Conservation (phyloP, 2,113 vertebrate genomes). For the Dicentrarchus labrax region DNA sequence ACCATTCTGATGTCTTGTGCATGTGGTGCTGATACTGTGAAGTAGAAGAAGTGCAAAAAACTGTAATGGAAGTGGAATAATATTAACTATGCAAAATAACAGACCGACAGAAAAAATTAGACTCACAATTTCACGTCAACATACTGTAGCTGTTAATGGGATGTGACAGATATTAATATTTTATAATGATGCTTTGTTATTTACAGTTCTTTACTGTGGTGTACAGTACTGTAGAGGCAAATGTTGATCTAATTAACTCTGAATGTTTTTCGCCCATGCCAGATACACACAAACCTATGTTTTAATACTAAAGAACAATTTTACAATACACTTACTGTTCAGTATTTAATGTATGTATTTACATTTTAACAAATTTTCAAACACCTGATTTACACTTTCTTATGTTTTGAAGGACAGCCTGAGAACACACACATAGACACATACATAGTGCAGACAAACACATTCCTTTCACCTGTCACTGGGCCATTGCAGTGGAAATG, state of each 20-base stretch:
- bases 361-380: too few species aligned
- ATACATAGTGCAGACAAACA: background rate
- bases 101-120: background rate
- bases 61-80: background rate
- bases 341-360: too few species aligned
- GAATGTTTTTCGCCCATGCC: too few species aligned
- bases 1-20: background rate
- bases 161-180: background rate
- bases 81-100: background rate
- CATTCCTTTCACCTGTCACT: conserved; percentile 33
- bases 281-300: too few species aligned
- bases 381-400: background rate
- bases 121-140: too few species aligned
- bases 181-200: too few species aligned
- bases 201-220: too few species aligned
- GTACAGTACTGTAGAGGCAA: too few species aligned
- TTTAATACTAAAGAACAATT: too few species aligned
- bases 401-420: background rate
- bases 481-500: conserved; percentile 45
- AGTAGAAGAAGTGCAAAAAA: background rate
- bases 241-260: too few species aligned
- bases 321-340: too few species aligned
- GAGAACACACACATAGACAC: background rate
- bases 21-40: background rate
- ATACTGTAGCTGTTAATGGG: background rate